Conservation (phyloP, 1,140 invertebrate species). For the Zaprionus capensis region DNA sequence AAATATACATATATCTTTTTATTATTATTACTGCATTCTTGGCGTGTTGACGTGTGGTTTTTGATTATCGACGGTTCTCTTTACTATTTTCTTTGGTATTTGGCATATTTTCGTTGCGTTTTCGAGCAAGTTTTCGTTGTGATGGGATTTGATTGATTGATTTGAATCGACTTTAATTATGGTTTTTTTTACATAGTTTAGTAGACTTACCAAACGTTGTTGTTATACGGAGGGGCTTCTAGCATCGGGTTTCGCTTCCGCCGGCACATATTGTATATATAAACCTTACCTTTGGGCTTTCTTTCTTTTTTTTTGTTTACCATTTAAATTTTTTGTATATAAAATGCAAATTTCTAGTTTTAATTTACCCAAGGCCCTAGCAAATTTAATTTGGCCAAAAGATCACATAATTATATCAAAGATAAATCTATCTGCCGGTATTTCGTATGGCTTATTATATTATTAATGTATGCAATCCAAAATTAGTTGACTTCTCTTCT, state of each 20-base stretch:
- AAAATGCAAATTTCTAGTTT: conserved; percentile 46
- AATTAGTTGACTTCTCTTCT: neutral
- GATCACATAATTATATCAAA: neutral
- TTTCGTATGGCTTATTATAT: neutral
- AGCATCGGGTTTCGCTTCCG: conserved; percentile 72
- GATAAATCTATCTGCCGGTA: neutral
- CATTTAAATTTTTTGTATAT: conserved; percentile 35
- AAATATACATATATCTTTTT: conserved; percentile 38
- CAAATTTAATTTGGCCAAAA: conserved; percentile 28
- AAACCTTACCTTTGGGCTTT: conserved; percentile 79
- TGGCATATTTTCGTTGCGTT: conserved; percentile 56
- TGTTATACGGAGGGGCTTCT: conserved; percentile 72
- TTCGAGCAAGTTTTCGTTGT: conserved; percentile 74
- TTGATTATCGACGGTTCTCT: conserved; percentile 40
- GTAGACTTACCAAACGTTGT: conserved; percentile 84
- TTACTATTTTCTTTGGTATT: conserved; percentile 29
- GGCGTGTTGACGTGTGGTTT: conserved; percentile 83
- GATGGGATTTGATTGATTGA: conserved; percentile 27
- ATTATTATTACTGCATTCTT: conserved; percentile 61
- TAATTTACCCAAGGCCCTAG: conserved; percentile 30
- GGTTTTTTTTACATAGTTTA: conserved; percentile 68
- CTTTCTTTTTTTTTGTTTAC: conserved; percentile 34
- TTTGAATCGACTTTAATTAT: conserved; percentile 38
- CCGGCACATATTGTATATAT: conserved; percentile 57
- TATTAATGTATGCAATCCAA: neutral